Evolutionary conservation across 2,797 vertebrate species (phyloP), one percentile per base, ranked within the genome.

Genomic region (Premnoplex brunnescens): DNA sequence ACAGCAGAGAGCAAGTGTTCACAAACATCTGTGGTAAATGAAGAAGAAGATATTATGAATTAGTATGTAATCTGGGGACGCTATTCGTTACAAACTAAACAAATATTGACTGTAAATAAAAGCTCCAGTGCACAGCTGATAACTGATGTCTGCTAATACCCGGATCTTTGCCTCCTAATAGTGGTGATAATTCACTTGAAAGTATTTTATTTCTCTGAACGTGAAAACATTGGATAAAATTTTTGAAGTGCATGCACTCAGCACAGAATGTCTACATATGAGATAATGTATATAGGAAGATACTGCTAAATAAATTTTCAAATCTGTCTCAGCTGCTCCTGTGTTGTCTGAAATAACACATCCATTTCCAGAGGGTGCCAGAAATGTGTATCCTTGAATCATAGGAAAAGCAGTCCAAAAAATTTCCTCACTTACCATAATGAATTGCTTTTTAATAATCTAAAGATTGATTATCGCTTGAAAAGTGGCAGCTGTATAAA

Each of bases 401-500:
- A 41, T 16, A 92, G 73, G 63, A 79, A 72, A 32, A 71, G 12
- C 51, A 59, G 66, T 81, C 56, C 28, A 72, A 89, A 69, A 44
- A n/a, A 32, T 34, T 69, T 16, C 3, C 46, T 69, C 34, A n/a
- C 17, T 77, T 91, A 63, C 75, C 24, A 69, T 77, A 62, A 68
- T n/a, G 3, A 89, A 58, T 67, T 77, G 67, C 68, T 62, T 48
- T 48, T 88, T 88, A 77, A 74, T 64, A 21, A 74, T 58, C 64
- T 63, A 66, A 96, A 85, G 37, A 30, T 96, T 93, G 79, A 88
- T 85, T 32, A 74, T 60, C 18, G 51, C 63, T 87, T 82, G 12
- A 36, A 56, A 95, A 69, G n/a, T 37, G 20, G 36, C 32, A 83
- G 37, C 48, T 69, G 16, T 55, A 55, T 52, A 30, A 75, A 87